Conservation (phyloP, 2,797 vertebrate genomes). For the Chaetodon trifasciatus region DNA sequence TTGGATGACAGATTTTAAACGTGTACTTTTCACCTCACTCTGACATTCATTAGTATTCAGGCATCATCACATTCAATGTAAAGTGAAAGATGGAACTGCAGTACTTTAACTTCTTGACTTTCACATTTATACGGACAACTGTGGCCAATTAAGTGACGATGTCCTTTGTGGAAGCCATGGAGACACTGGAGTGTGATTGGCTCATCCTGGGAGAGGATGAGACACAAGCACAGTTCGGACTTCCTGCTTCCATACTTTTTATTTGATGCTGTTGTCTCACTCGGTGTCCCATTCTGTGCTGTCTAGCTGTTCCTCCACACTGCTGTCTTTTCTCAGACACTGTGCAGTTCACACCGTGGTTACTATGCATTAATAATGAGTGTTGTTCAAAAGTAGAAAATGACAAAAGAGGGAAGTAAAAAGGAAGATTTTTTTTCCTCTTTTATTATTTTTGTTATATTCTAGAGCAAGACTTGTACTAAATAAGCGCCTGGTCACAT, state of each 20-base stretch:
- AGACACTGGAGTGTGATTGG: conserved; percentile 36
- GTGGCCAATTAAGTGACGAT: not conserved
- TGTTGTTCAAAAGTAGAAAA: conserved; percentile 2
- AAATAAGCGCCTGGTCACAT: not conserved
- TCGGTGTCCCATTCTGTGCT: not conserved
- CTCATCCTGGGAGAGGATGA: not conserved
- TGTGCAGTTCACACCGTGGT: not conserved
- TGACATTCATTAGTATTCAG: not conserved
- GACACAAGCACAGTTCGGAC: conserved; percentile 1
- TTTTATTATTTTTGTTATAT: not conserved
- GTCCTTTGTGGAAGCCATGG: not conserved
- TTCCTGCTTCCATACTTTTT: not conserved
- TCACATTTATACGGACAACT: not conserved
- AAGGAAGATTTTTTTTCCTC: not conserved
- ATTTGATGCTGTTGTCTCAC: conserved; percentile 8
- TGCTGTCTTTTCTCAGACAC: not conserved
- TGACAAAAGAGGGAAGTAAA: not conserved
- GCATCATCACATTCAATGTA: not conserved
- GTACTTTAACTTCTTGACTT: not conserved
- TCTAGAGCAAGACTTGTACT: not conserved
- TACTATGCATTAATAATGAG: conserved; percentile 28
- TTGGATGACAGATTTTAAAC: too few relatives aligned
- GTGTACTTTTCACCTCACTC: not conserved
- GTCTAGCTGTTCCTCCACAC: not conserved
- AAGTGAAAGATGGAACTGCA: not conserved